Percentiles rank a stretch among this genome's conserved stretches.
Conservation (phyloP, 2,797 vertebrate species). For the Diceros bicornis region DNA sequence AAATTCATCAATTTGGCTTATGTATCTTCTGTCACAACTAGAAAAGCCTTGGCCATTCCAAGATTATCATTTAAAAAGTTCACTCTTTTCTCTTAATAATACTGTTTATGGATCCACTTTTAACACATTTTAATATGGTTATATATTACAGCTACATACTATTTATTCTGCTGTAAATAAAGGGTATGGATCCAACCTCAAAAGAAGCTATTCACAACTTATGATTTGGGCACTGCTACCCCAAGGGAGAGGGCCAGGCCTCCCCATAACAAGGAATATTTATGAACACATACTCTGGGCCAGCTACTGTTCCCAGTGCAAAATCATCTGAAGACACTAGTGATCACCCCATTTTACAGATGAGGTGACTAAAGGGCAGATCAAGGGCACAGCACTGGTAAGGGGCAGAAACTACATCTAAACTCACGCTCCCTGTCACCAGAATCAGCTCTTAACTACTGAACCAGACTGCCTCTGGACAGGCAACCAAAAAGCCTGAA, state of each 20-base stretch:
- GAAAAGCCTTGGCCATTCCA: neutral
- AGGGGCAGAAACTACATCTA: neutral
- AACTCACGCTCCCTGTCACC: neutral
- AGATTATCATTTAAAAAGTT: slow-evolving; percentile 12
- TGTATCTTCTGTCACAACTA: neutral
- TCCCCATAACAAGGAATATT: neutral
- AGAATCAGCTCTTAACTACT: neutral
- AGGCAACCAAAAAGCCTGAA: neutral
- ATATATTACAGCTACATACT: neutral
- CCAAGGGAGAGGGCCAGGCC: neutral
- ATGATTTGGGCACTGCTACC: neutral
- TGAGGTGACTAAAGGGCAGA: neutral
- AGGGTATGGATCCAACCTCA: neutral
- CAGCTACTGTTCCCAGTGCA: neutral
- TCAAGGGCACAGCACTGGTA: neutral
- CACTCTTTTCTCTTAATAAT: neutral
- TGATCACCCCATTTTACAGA: neutral
- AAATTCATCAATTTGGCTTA: neutral
- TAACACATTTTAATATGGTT: neutral
- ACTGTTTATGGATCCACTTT: neutral
- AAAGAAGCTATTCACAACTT: neutral
- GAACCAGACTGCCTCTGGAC: neutral
- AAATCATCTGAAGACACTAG: neutral
- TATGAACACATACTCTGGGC: neutral
- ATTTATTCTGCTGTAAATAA: neutral